These are phyloP conservation scores for Eupristina koningsbergeri DNA, from an alignment of 1,140 invertebrate species.

Conservation along the genomic window DNA sequence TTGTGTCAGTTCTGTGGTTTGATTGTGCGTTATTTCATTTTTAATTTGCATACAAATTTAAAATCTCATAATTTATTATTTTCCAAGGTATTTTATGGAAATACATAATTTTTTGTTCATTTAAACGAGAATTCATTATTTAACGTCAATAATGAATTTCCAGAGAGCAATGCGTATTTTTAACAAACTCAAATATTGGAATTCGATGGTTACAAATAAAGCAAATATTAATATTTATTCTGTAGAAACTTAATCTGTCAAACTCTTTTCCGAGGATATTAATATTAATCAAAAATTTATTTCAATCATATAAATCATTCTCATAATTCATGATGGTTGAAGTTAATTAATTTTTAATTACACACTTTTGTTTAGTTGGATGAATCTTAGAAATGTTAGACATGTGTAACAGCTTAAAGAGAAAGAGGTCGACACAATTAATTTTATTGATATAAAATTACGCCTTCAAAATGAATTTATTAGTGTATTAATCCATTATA, in stretches of 20 bases:
- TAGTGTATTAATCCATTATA: neutral
- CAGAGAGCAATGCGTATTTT: neutral
- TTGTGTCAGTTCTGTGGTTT: neutral
- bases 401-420: neutral
- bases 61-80: neutral
- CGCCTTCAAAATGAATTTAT: neutral
- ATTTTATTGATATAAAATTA: neutral
- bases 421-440: neutral
- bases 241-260: neutral
- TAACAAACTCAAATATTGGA: too few species aligned
- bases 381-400: neutral
- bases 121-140: neutral
- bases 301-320: neutral
- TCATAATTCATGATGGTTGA: neutral
- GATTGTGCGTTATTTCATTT: neutral
- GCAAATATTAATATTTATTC: too few species aligned
- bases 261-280: neutral
- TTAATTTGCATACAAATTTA: neutral
- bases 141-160: neutral
- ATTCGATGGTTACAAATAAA: too few species aligned
- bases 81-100: neutral
- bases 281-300: neutral
- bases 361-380: neutral
- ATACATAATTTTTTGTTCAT: neutral
- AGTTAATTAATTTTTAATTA: neutral